A percentile compares a stretch with the other conserved stretches of the same genome.
These are phyloP conservation scores for Polydrusus cervinus DNA, from an alignment of 2,888 invertebrate species.

Conservation along the genomic window DNA sequence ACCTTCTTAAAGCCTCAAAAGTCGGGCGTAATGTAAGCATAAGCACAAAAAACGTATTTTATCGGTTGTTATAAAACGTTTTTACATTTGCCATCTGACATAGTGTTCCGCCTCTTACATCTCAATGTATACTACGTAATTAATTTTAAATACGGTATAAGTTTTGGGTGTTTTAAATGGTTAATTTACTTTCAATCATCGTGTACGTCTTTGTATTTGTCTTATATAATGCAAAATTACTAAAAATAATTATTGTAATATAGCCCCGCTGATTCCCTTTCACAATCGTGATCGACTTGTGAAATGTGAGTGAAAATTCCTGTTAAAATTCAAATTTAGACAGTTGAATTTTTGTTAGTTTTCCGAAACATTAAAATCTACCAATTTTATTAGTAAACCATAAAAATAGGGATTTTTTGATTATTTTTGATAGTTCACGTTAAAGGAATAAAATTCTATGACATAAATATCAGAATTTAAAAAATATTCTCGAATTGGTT, in stretches of 20 bases:
- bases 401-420: too few species aligned
- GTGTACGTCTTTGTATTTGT: not conserved
- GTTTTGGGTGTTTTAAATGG: constrained; percentile 7
- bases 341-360: too few species aligned
- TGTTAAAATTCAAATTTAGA: too few species aligned
- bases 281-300: constrained; percentile 41
- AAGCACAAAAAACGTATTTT: not conserved
- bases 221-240: constrained; percentile 17
- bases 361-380: too few species aligned
- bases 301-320: not conserved
- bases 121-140: constrained; percentile 10
- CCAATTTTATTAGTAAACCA: too few species aligned
- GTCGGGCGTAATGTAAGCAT: too few species aligned
- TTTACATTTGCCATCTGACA: constrained; percentile 7
- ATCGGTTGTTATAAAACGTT: not conserved
- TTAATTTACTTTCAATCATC: constrained; percentile 21
- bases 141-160: not conserved
- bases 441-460: too few species aligned
- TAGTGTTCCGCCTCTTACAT: not conserved
- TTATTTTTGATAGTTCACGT: too few species aligned
- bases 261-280: constrained; percentile 32
- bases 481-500: too few species aligned
- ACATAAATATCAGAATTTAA: too few species aligned
- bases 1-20: too few species aligned
- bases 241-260: constrained; percentile 30